Percentiles rank a stretch among this genome's conserved stretches.
phyloP scores from a whole-genome alignment of 1,140 invertebrate genomes.

The Alviniconcha marisindica region DNA sequence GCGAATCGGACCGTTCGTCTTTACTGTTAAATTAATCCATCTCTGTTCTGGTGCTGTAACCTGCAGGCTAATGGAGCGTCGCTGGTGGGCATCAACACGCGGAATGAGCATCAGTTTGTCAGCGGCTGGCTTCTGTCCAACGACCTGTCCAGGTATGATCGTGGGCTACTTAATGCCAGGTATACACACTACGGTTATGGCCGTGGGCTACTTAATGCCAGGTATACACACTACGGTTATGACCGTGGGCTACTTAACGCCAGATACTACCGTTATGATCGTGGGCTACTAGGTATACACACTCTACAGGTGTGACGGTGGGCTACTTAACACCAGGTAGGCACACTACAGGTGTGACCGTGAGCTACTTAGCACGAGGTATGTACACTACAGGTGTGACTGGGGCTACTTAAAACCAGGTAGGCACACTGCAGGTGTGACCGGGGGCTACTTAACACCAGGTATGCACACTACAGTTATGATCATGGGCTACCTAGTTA shows the following conservation, averaged over 20 bases:
- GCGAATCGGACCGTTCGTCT: not conserved
- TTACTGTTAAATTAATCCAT: not conserved
- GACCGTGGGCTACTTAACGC: not conserved
- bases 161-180: not conserved
- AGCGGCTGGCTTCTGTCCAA: conserved; percentile 37
- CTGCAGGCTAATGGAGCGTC: conserved; percentile 39
- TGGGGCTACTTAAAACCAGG: not conserved
- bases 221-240: not conserved
- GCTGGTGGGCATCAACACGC: conserved; percentile 34
- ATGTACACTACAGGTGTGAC: not conserved
- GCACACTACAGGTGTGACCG: not conserved
- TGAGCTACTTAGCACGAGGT: not conserved
- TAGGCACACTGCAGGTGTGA: conserved; percentile 21
- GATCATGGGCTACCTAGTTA: not conserved
- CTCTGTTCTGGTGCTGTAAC: not conserved
- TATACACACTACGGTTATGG: not conserved
- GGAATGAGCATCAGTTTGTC: conserved; percentile 44
- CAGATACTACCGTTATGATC: not conserved
- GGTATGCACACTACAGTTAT: not conserved
- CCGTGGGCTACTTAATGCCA: not conserved
- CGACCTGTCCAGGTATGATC: conserved; percentile 35
- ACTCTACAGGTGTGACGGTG: conserved; percentile 25
- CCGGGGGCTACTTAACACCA: not conserved
- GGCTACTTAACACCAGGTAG: not conserved
- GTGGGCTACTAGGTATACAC: not conserved